Conservation (phyloP, 1,140 invertebrate genomes). For the Uloborus diversus region DNA sequence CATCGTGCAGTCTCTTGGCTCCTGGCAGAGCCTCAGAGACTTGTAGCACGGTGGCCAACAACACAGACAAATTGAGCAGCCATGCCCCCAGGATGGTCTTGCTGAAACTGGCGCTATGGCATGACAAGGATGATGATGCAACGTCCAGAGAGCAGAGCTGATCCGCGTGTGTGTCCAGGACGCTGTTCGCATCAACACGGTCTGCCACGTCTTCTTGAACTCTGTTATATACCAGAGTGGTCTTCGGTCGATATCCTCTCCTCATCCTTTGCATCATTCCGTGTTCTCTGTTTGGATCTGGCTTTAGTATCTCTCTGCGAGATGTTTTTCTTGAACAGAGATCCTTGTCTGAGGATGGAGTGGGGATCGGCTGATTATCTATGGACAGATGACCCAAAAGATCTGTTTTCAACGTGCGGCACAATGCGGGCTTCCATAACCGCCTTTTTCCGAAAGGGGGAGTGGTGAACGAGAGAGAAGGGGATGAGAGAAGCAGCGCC, state of each 20-base stretch:
- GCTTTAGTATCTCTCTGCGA: too few relatives aligned
- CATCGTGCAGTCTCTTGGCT: slow-evolving; percentile 63
- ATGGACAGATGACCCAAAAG: slow-evolving; percentile 1
- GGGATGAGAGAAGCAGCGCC: slow-evolving; percentile 1
- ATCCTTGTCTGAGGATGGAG: too few relatives aligned
- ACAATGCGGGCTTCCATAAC: slow-evolving; percentile 22
- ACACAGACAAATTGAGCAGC: background rate
- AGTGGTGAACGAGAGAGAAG: background rate
- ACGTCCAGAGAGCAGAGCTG: background rate
- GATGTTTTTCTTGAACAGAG: too few relatives aligned
- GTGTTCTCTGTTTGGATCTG: too few relatives aligned
- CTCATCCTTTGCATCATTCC: background rate
- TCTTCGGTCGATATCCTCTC: slow-evolving; percentile 23
- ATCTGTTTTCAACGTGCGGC: background rate
- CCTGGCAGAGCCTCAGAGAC: slow-evolving; percentile 58
- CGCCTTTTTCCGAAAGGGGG: slow-evolving; percentile 9
- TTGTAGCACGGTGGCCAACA: background rate
- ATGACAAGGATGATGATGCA: slow-evolving; percentile 4
- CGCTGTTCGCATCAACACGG: slow-evolving; percentile 31
- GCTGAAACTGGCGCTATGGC: background rate
- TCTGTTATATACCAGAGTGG: slow-evolving; percentile 30
- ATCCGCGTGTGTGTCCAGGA: slow-evolving; percentile 13
- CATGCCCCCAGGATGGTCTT: background rate
- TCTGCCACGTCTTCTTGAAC: slow-evolving; percentile 32
- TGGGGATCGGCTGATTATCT: background rate